phyloP scores from a whole-genome alignment of 2,797 vertebrate species.

The Rhinoraja longicauda region DNA sequence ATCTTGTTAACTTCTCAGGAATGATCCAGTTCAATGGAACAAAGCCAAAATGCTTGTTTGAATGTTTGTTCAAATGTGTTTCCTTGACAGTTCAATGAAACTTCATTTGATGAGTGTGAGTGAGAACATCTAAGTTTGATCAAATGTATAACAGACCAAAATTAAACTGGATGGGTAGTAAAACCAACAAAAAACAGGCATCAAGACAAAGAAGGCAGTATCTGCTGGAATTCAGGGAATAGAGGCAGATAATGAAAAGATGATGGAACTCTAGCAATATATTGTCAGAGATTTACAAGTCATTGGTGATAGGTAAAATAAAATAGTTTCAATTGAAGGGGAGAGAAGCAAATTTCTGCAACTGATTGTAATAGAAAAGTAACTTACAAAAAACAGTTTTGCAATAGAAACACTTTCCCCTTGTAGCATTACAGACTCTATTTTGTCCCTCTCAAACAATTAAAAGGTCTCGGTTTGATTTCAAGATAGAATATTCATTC shows the following conservation, averaged over 20 bases:
- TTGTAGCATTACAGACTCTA: too few relatives aligned
- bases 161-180: neutral
- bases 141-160: neutral
- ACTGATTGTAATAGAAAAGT: neutral
- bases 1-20: neutral
- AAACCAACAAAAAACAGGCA: neutral
- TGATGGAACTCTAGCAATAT: neutral
- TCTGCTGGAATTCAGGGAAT: too few relatives aligned
- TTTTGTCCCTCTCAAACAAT: neutral
- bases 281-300: neutral
- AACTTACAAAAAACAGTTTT: neutral
- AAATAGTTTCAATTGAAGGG: neutral
- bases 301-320: neutral
- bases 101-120: neutral
- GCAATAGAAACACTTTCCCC: too few relatives aligned
- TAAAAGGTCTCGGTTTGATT: neutral
- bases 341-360: neutral
- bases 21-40: neutral
- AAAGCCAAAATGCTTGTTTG: neutral
- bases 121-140: neutral
- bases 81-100: slow-evolving; percentile 5
- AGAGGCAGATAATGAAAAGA: neutral
- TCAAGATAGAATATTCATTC: neutral
- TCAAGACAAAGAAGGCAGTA: neutral
- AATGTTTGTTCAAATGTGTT: neutral